Base-by-base conservation (phyloP, 2,113 vertebrate species). In the Corvus moneduloides region DNA sequence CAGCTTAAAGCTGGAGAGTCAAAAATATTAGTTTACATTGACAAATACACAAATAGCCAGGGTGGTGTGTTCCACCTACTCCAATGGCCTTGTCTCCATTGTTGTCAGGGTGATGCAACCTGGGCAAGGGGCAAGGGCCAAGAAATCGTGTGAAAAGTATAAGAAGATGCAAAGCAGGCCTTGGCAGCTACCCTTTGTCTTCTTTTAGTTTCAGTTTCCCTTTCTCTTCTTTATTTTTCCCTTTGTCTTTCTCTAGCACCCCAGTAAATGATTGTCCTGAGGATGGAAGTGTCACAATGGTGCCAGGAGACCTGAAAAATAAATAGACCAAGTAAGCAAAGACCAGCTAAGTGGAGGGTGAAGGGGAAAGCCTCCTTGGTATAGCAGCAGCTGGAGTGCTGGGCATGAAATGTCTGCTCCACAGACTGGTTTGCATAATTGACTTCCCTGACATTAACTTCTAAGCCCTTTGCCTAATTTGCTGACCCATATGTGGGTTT, bases 271-370 rank as follows among this genome's bases (percentile, higher is more conserved):
- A 17, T 24, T 67, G 23, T 76, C 30, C 39, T 44, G n/a, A 54
- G n/a, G 18, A 80, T 48, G 33, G 33, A 43, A 64, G 22, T 73
- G 46, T 58, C 39, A 76, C 0, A 0, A 39, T 8, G 10, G 18
- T 24, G 44, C 19, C 33, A 86, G n/a, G 37, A 91, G 19, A 24
- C 37, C 26, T 44, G 58, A 52, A 81, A 76, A 89, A 64, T 58
- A 87, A 91, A 69, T 16, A 6, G 28, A 18, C 8, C 0, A 0
- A 82, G 67, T 35, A 84, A 54, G 6, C 26, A 76, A 83, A 62
- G 52, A 61, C 20, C 0, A 0, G 23, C 24, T 54, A 84, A 73
- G 33, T 0, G 2, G 27, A 59, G 43, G 21, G 27, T 43, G 49
- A 81, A 91, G 35, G 73, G 46, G 10, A 87, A 93, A 89, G 30